A percentile compares a stretch with the other conserved stretches of the same genome.
Conservation (phyloP, 2,888 invertebrate species). For the Heliconius erato region DNA sequence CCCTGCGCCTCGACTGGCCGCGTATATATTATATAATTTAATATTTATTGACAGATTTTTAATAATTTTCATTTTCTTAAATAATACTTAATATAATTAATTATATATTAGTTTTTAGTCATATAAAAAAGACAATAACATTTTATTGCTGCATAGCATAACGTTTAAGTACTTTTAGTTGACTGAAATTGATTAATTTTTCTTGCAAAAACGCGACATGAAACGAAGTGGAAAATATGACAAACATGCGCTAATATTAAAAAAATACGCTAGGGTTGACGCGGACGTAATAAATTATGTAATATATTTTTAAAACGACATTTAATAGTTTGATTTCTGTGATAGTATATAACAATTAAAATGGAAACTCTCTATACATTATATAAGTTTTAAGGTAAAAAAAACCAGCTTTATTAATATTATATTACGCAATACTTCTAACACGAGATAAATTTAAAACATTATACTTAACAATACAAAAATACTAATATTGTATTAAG, state of each 20-base stretch:
- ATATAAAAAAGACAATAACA: not conserved
- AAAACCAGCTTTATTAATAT: too few relatives aligned
- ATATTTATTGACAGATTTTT: not conserved
- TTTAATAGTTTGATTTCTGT: not conserved
- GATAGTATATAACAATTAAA: not conserved
- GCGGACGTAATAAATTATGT: not conserved
- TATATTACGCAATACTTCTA: too few relatives aligned
- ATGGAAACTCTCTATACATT: not conserved
- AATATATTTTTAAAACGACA: too few relatives aligned
- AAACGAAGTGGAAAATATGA: conserved; percentile 33
- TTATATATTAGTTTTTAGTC: not conserved
- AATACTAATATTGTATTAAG: too few relatives aligned
- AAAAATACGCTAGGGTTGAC: conserved; percentile 14
- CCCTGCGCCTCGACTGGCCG: too few relatives aligned
- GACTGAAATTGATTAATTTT: not conserved
- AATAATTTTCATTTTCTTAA: not conserved
- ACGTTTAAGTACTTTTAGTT: not conserved
- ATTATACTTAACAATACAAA: too few relatives aligned
- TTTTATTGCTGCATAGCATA: not conserved
- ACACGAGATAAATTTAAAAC: too few relatives aligned
- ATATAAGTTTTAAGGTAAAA: not conserved
- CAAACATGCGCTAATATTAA: conserved; percentile 1
- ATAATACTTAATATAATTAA: not conserved
- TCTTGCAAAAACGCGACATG: not conserved
- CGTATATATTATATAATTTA: not conserved